Evolutionary conservation across 2,797 vertebrate species (phyloP).

Genomic region (Bovichtus diacanthus): DNA sequence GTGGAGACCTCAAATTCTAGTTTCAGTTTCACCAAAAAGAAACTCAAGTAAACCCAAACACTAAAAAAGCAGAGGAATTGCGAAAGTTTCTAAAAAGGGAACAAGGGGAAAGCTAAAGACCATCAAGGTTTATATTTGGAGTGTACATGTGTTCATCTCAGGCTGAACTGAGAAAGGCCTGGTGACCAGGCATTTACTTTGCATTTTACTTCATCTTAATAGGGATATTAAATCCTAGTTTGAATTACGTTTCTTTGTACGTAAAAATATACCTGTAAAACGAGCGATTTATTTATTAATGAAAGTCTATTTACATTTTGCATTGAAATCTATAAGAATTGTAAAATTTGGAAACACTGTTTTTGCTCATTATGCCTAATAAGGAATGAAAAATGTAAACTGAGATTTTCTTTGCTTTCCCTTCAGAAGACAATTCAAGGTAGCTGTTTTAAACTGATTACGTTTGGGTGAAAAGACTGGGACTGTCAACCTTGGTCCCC

Average conservation of each 20-base stretch:
- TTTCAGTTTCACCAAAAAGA: neutral
- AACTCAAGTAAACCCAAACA: neutral
- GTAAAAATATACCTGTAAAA: neutral
- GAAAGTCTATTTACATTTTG: neutral
- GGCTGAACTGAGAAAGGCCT: no score
- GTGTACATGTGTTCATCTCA: no score
- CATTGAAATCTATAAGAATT: neutral
- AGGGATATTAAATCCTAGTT: neutral
- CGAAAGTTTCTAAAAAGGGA: neutral
- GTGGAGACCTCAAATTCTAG: neutral
- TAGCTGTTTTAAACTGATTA: neutral
- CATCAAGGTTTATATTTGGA: no score
- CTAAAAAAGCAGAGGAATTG: neutral
- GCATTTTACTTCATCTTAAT: no score
- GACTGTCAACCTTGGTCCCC: neutral
- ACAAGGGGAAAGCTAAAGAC: no score
- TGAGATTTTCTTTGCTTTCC: neutral
- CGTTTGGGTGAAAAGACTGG: neutral
- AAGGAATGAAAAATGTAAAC: no score
- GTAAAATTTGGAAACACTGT: neutral
- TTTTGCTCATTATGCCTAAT: neutral
- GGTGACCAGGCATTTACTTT: no score
- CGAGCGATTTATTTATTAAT: neutral
- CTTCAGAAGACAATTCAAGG: neutral
- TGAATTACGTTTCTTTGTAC: neutral